These are phyloP conservation scores for Eriocheir sinensis DNA, from an alignment of 1,140 invertebrate genomes.

Conservation along the genomic window DNA sequence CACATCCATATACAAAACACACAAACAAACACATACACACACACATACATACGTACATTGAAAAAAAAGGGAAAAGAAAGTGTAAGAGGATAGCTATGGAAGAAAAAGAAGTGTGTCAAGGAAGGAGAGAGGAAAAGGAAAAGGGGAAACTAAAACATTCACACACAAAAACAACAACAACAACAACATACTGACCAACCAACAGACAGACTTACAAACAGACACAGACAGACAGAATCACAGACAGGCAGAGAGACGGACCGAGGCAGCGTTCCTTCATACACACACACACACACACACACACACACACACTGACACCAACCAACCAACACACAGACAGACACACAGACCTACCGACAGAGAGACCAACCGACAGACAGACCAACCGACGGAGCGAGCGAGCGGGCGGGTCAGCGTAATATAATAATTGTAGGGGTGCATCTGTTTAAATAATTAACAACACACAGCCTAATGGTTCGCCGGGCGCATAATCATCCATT, in stretches of 20 bases:
- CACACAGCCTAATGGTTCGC: constrained; percentile 36
- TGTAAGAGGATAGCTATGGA: not conserved
- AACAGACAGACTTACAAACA: not conserved
- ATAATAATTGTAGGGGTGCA: constrained; percentile 57
- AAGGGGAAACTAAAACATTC: not conserved
- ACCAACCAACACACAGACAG: not conserved
- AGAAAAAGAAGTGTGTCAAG: not conserved
- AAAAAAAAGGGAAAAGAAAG: not conserved
- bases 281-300: not conserved
- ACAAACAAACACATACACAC: too few relatives aligned
- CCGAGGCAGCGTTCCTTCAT: too few relatives aligned
- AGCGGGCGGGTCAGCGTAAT: too few relatives aligned
- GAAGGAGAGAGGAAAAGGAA: not conserved
- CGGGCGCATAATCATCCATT: constrained; percentile 36
- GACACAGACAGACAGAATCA: not conserved
- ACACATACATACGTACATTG: too few relatives aligned
- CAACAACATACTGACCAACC: not conserved
- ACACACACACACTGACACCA: not conserved
- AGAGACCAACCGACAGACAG: not conserved
- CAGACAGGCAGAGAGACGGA: too few relatives aligned
- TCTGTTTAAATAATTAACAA: constrained; percentile 59
- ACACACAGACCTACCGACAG: not conserved
- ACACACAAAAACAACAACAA: not conserved
- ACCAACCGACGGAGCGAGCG: too few relatives aligned
- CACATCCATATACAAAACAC: too few relatives aligned